Evolutionary conservation across 64 coral and sea anemone species (phyloP).

Genomic region (Pocillopora verrucosa): DNA sequence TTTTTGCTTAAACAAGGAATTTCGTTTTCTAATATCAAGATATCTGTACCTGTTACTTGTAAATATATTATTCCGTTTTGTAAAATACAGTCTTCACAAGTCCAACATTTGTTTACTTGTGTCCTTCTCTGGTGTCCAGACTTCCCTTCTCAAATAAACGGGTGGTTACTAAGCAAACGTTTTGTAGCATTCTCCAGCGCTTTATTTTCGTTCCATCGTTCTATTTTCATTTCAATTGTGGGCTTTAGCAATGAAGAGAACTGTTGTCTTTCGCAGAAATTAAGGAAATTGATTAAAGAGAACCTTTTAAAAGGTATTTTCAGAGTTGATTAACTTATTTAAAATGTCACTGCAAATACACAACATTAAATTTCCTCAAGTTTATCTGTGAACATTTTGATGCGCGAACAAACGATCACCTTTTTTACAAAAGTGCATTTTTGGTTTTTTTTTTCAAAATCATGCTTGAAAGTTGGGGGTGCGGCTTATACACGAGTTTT

Average conservation of each 20-base stretch:
- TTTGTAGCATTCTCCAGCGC: not conserved
- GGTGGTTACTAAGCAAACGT: slow-evolving; percentile 10
- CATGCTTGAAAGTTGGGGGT: slow-evolving; percentile 10
- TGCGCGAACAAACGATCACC: not conserved
- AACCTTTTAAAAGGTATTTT: slow-evolving; percentile 20
- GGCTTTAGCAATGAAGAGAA: slow-evolving; percentile 20
- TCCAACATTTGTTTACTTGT: no score
- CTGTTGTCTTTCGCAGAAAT: not conserved
- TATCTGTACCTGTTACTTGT: no score
- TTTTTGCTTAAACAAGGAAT: no score
- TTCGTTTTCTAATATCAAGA: no score
- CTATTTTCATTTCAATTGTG: not conserved
- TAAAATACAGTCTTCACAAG: no score
- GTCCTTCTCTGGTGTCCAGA: no score
- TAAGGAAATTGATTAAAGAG: not conserved
- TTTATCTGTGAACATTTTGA: not conserved
- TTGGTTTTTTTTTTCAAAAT: slow-evolving; percentile 19
- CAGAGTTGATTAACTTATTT: slow-evolving; percentile 13
- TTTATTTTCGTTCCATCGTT: not conserved
- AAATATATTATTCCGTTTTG: no score
- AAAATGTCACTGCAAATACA: not conserved
- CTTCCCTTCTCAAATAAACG: no score
- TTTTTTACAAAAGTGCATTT: not conserved
- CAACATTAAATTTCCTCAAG: not conserved
- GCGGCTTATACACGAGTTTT: not conserved